Base-by-base conservation (phyloP, 1,140 invertebrate species). In the Drosophila grimshawi region DNA sequence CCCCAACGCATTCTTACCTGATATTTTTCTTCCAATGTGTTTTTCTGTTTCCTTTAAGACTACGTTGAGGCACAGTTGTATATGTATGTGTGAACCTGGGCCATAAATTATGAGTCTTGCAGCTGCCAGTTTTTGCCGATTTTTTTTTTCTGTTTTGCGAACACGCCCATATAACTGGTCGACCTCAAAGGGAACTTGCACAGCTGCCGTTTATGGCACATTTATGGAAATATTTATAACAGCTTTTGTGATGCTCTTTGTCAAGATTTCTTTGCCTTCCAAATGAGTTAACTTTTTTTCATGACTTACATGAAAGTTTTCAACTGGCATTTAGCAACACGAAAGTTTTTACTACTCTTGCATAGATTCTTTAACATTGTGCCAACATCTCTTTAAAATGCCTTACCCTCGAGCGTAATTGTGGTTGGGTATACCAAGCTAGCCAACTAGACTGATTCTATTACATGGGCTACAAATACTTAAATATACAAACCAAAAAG, bases 31-130 rank as follows among this genome's bases (percentile, higher is more conserved):
- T 35, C 29, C 43, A 43, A 59, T 59, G 41, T 46, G 49, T 67
- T 4, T 45, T 53, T 68, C 57, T 57, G 32, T 37, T 30, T 69
- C 29, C 39, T 41, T 60, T 75, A 46, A 71, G 74, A 56, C 48
- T 69, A 57, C 48, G 62, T 80, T 55, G 45, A 67, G 70, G 70
- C 57, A 55, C 43, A 70, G 51, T 76, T 76, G 33, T 66, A 29
- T 65, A n/a, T 71, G 41, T 65, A n/a, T 71, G 41, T 69, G 27
- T 67, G 45, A 64, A 69, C 81, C 52, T 63, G 71, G n/a, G 33
- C 71, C 57, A 74, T 88, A 75, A 88, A 80, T 88, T 76, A 82
- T 83, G 63, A 67, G 79, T 49, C 59, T 46, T 39, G 79, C 65
- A 86, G 81, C 83, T 85, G 81, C 76, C 81, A 85, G 81, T 56